phyloP scores from a whole-genome alignment of 2,797 vertebrate genomes.

The Gila robusta region DNA sequence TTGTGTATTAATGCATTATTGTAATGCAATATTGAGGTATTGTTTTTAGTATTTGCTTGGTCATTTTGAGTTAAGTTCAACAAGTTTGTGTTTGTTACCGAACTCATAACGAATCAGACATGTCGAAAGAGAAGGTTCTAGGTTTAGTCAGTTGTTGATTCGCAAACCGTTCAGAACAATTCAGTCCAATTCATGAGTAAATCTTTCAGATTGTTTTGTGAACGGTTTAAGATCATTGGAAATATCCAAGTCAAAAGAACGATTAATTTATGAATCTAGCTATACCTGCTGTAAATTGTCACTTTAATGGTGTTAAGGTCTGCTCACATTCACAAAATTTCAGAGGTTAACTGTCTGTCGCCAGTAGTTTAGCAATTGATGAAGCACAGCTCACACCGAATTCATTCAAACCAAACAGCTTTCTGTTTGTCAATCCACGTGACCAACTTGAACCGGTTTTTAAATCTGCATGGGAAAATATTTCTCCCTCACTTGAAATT shows the following conservation, averaged over 20 bases:
- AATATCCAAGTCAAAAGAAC: background rate
- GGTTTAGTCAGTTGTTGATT: background rate
- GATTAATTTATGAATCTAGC: background rate
- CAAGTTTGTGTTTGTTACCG: background rate
- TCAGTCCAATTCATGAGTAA: background rate
- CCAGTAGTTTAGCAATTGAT: background rate
- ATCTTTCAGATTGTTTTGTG: background rate
- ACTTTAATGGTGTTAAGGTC: background rate
- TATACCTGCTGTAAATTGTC: background rate
- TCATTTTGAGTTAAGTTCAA: background rate
- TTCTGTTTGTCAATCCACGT: background rate
- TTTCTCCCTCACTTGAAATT: background rate
- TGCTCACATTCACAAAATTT: background rate
- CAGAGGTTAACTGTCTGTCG: background rate
- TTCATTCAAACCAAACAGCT: background rate
- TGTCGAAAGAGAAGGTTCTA: background rate
- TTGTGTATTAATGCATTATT: background rate
- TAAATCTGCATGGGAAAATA: too few relatives aligned
- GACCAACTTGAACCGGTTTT: background rate
- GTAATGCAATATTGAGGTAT: background rate
- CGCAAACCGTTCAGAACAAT: background rate
- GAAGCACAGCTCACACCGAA: background rate
- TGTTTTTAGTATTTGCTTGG: background rate
- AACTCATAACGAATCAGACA: background rate
- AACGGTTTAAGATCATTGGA: background rate